Base-by-base conservation (phyloP, 2,113 vertebrate genomes). In the Sebastes fasciatus region DNA sequence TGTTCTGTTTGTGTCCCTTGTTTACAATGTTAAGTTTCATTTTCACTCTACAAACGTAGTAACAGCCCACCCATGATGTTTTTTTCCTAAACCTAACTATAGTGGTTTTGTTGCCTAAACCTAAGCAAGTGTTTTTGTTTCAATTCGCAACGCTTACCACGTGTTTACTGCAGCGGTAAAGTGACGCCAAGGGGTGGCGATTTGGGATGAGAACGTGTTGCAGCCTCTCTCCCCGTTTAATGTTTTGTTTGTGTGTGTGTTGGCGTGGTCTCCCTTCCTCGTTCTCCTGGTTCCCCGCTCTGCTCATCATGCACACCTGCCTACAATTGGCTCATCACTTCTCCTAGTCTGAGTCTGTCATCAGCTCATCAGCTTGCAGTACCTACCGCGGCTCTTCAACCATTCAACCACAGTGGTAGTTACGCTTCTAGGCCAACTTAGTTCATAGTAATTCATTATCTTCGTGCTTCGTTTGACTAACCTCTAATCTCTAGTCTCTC, bases 291-390 rank as follows among this genome's bases (percentile, higher is more conserved):
- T 16, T 17, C 52, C n/a, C 2, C 3, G 65, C 21, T 34, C 46
- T 52, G 66, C 48, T 52, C 23, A 51, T 68, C 48, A 17, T 34
- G 48, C 66, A 68, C 66, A 68, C 64, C 45, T 68, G 46, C 10
- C 66, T 52, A 48, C 48, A 34, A 9, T 34, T 5, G 46, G 46
- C 46, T 51, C 45, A 14, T 51, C 46, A 9, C 66, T 48, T 26
- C 23, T 52, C 14, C 23, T 16, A 11, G 23, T 66, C 64, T 65
- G 62, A 3, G 13, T 46, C 46, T 49, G 21, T 51, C 45, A 48
- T 48, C 64, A 48, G 64, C 3, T 67, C 66, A 69, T 40, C 14
- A 19, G 23, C 48, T 17, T 1, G 23, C 26, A 69, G 67, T 8
- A 40, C 13, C 6, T 54, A 19, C 14, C 48, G 34, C 34, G 34